phyloP scores from a whole-genome alignment of 1,140 invertebrate species.

The Harpegnathos saltator region DNA sequence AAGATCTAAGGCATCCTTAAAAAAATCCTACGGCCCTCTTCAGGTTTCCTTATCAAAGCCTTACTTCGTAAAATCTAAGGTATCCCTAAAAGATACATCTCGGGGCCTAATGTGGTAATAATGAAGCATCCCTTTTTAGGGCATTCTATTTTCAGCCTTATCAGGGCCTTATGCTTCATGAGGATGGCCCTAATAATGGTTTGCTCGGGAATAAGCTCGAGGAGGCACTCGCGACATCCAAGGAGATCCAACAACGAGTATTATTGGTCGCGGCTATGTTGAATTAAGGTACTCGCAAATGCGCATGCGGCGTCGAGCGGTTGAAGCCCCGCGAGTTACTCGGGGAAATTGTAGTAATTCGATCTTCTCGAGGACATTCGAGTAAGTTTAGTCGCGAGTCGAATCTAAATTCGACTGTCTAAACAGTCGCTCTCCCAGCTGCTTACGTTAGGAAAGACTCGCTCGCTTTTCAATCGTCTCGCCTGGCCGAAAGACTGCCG shows the following conservation, averaged over 20 bases:
- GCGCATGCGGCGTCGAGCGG: slow-evolving; percentile 7
- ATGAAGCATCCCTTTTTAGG: too few species aligned
- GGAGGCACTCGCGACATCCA: slow-evolving; percentile 20
- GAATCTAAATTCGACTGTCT: slow-evolving; percentile 18
- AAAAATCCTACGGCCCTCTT: too few species aligned
- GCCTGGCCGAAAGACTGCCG: background rate
- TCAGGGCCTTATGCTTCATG: too few species aligned
- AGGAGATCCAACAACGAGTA: slow-evolving; percentile 1
- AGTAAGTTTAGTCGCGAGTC: slow-evolving; percentile 39
- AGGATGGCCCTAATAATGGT: too few species aligned
- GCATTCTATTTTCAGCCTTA: too few species aligned
- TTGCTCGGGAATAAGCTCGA: slow-evolving; percentile 8
- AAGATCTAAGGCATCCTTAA: too few species aligned
- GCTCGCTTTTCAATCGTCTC: background rate
- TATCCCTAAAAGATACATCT: too few species aligned
- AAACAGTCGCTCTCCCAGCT: slow-evolving; percentile 30
- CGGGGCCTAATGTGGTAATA: too few species aligned
- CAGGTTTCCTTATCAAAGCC: too few species aligned
- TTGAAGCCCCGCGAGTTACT: slow-evolving; percentile 16
- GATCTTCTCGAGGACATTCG: slow-evolving; percentile 13
- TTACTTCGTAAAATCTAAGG: too few species aligned
- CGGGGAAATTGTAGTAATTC: slow-evolving; percentile 31
- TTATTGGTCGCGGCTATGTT: slow-evolving; percentile 22
- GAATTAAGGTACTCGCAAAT: slow-evolving; percentile 18
- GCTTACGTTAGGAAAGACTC: slow-evolving; percentile 17